Evolutionary conservation across 2,888 invertebrate species (phyloP), one percentile per base, ranked within the genome.

Genomic region (Diaphora mendica): DNA sequence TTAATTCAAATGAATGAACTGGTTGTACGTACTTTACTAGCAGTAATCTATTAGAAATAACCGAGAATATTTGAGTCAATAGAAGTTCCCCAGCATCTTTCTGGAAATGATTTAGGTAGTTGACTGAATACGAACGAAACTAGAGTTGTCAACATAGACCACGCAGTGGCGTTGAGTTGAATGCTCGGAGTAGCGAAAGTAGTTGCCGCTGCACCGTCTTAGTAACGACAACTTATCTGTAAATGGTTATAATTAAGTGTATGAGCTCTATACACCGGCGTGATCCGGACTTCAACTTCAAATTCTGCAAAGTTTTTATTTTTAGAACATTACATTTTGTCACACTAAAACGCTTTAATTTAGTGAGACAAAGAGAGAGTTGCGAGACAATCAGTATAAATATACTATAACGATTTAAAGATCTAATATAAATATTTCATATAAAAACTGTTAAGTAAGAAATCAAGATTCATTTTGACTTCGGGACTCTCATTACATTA

Each of bases 401-500:
- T 55, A 11, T 55, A 8, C n/a, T 9, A 55, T 55, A 3, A 7
- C 39, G 39, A 39, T 11, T 39, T 39, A 39, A 39, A 39, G 39
- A 39, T 39, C 39, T 17, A 5, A 35, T 30, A 17, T 8, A 33
- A 33, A 33, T 2, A 23, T 23, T 48, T 68, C 48, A 23, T 68
- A 33, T n/a, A 23, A 20, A 68, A 51, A 33, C 48, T 48, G 51
- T 33, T 33, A 35, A n/a, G 68, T 39, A 35, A n/a, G 44, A 71
- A 55, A 64, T 51, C 70, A 70, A 42, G 51, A n/a, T 76, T 81
- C 74, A 76, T 62, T 66, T 76, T 74, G 48, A 48, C 48, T 23
- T 73, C 51, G 64, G 70, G 55, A 20, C 64, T 66, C 51, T 44
- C 76, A 76, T 79, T 72, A 77, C 65, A n/a, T 62, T 66, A 78